Percentiles rank a stretch among this genome's conserved stretches.
Conservation (phyloP, 2,113 vertebrate genomes). For the Aspiorhynchus laticeps region DNA sequence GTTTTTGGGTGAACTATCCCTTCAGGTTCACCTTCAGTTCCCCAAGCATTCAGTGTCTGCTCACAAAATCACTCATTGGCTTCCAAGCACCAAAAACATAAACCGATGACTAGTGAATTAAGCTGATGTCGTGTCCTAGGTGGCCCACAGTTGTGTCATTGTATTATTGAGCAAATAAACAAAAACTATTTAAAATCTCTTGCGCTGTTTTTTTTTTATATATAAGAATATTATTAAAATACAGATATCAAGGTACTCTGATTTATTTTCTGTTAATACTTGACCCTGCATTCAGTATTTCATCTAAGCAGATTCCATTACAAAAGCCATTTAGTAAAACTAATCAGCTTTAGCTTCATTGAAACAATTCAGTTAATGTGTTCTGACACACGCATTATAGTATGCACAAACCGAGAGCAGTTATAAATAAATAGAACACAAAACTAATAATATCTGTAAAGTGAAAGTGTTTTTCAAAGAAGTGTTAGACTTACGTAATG, state of each 20-base stretch:
- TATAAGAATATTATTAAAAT: not conserved
- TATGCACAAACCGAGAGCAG: not conserved
- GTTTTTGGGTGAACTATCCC: not conserved
- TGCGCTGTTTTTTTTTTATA: not conserved
- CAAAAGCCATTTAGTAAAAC: conserved; percentile 27
- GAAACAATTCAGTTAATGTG: conserved; percentile 45
- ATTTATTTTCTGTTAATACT: not conserved
- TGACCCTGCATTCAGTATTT: conserved; percentile 26
- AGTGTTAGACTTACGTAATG: not conserved
- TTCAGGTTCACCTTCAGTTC: not conserved
- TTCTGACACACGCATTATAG: not conserved
- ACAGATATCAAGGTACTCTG: not conserved
- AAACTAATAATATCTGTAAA: conserved; percentile 6
- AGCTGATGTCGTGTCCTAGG: conserved; percentile 44
- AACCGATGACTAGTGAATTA: conserved; percentile 56
- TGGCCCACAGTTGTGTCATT: conserved; percentile 39
- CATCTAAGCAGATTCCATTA: conserved; percentile 32
- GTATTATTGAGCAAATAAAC: conserved; percentile 51
- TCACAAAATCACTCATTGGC: conserved; percentile 41
- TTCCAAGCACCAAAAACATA: conserved; percentile 40
- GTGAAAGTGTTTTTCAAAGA: not conserved
- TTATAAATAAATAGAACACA: not conserved
- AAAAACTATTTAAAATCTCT: conserved; percentile 39
- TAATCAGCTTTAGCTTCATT: conserved; percentile 21
- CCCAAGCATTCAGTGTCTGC: conserved; percentile 21